These are phyloP conservation scores for Pseudoips prasinana DNA, from an alignment of 2,888 invertebrate genomes.

Conservation along the genomic window DNA sequence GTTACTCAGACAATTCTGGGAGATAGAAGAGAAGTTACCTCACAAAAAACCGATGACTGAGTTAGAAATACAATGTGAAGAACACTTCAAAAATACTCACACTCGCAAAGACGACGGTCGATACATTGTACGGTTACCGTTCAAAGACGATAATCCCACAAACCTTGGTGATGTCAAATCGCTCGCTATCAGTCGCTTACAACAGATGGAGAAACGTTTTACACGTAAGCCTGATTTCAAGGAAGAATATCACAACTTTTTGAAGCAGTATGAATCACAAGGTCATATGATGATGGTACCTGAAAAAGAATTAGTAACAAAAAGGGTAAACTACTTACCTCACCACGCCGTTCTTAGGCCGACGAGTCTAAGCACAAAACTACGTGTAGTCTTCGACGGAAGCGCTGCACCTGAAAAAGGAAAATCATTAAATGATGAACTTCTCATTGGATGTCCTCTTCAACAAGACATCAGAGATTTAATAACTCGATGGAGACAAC, in stretches of 20 bases:
- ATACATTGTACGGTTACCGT: conserved; percentile 24
- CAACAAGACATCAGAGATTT: background rate
- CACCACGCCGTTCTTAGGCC: background rate
- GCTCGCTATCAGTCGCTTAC: conserved; percentile 18
- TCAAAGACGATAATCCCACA: conserved; percentile 12
- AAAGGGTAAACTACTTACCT: background rate
- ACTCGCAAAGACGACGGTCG: conserved; percentile 11
- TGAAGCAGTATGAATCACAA: conserved; percentile 17
- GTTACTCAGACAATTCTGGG: conserved; percentile 23
- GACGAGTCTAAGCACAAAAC: too few relatives aligned
- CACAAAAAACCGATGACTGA: conserved; percentile 11
- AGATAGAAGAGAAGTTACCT: conserved; percentile 21
- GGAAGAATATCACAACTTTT: conserved; percentile 20
- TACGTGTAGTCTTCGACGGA: conserved; percentile 1
- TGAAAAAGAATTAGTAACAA: conserved; percentile 14
- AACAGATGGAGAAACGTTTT: conserved; percentile 21
- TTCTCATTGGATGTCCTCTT: background rate
- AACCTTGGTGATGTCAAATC: conserved; percentile 16
- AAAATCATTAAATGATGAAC: background rate
- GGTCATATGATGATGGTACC: conserved; percentile 22
- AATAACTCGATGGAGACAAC: background rate
- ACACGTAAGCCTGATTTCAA: conserved; percentile 14
- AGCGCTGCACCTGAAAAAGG: background rate
- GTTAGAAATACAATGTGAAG: conserved; percentile 21
- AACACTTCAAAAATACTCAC: conserved; percentile 13